These are phyloP conservation scores for Tetheella fluctuosa DNA, from an alignment of 2,888 invertebrate genomes.

Conservation along the genomic window DNA sequence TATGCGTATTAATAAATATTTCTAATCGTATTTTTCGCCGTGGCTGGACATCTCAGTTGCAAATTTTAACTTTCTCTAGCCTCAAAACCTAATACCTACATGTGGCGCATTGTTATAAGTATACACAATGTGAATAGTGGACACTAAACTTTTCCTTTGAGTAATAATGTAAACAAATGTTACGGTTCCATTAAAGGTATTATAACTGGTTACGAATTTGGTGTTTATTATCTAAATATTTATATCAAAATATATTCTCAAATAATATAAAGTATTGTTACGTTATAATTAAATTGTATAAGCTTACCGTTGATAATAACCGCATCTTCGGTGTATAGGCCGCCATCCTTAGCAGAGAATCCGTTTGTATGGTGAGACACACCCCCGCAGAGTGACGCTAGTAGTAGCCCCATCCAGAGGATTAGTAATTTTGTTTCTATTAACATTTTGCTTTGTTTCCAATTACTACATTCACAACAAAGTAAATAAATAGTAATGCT, in stretches of 20 bases:
- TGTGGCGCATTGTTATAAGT: conserved; percentile 72
- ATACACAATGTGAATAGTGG: conserved; percentile 52
- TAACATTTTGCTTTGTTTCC: conserved; percentile 48
- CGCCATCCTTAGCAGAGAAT: conserved; percentile 72
- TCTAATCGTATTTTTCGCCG: conserved; percentile 45
- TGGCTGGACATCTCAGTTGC: conserved; percentile 61
- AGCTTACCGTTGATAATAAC: conserved; percentile 78
- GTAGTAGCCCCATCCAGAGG: conserved; percentile 55
- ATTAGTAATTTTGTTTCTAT: conserved; percentile 58
- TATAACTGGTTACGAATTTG: background rate
- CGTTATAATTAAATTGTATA: conserved; percentile 15
- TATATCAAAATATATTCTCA: background rate
- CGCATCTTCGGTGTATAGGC: conserved; percentile 75
- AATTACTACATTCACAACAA: conserved; percentile 54
- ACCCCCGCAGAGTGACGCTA: conserved; percentile 62
- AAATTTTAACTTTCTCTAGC: conserved; percentile 82
- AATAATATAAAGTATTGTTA: background rate
- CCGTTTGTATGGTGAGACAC: conserved; percentile 53
- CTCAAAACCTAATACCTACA: conserved; percentile 77
- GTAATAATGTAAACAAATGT: conserved; percentile 30
- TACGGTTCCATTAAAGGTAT: conserved; percentile 15
- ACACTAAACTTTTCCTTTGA: conserved; percentile 41
- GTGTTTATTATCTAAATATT: too few relatives aligned
- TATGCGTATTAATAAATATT: conserved; percentile 39
- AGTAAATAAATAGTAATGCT: conserved; percentile 26